These are phyloP conservation scores for Harpagifer antarcticus DNA, from an alignment of 2,797 vertebrate species.

Conservation along the genomic window DNA sequence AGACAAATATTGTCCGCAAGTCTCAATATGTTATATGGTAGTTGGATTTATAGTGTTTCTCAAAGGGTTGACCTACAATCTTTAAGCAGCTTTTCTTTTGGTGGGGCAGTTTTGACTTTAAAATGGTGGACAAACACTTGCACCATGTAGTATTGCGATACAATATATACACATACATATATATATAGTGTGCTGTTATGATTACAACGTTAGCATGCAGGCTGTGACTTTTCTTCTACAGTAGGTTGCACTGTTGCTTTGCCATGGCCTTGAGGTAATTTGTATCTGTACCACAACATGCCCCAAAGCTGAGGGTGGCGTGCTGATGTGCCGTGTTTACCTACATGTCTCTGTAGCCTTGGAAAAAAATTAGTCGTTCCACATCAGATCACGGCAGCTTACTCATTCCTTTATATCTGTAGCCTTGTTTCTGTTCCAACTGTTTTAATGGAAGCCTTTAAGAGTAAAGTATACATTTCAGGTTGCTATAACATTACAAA, in stretches of 20 bases:
- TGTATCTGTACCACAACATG: constrained; percentile 19
- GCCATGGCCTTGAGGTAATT: background rate
- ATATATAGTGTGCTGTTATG: background rate
- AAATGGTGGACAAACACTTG: too few species aligned
- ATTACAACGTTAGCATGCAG: background rate
- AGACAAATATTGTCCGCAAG: too few species aligned
- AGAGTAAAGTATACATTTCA: background rate
- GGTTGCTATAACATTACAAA: background rate
- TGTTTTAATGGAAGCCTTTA: constrained; percentile 3
- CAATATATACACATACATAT: too few species aligned
- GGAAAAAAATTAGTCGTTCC: constrained; percentile 9
- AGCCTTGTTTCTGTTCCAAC: constrained; percentile 14
- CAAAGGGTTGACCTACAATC: too few species aligned
- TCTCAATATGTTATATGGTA: too few species aligned
- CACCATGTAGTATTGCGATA: too few species aligned
- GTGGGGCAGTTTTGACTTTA: too few species aligned
- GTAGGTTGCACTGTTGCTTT: constrained; percentile 1
- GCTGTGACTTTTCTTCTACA: background rate
- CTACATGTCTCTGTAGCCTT: background rate
- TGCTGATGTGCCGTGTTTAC: constrained; percentile 44
- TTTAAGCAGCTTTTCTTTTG: too few species aligned
- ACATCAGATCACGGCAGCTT: constrained; percentile 29
- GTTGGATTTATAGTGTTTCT: too few species aligned
- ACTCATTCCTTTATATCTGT: constrained; percentile 29
- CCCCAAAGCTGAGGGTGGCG: constrained; percentile 9